Conservation (phyloP, 2,888 invertebrate genomes). For the Matsumyia berberina region DNA sequence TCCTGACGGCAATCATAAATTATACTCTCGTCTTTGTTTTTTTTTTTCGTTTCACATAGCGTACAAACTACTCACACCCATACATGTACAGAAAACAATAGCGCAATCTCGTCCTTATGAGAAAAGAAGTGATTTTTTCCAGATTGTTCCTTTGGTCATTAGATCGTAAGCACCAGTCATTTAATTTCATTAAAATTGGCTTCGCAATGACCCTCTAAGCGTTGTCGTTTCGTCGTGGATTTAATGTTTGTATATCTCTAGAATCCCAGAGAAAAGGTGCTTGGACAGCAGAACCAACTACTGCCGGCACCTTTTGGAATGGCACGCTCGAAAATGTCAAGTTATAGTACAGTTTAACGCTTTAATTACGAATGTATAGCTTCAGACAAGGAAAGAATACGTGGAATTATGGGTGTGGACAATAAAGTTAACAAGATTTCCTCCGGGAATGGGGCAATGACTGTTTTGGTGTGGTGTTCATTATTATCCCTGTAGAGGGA, state of each 20-base stretch:
- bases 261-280: constrained; percentile 24
- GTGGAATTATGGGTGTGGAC: constrained; percentile 38
- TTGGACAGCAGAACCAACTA: constrained; percentile 40
- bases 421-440: constrained; percentile 69
- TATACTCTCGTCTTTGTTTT: constrained; percentile 44
- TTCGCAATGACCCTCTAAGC: constrained; percentile 62
- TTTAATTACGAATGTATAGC: constrained; percentile 55
- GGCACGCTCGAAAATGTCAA: constrained; percentile 49
- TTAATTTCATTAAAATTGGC: constrained; percentile 77
- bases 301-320: constrained; percentile 43
- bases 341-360: constrained; percentile 61
- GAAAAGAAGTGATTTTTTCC: constrained; percentile 39
- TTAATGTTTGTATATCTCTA: constrained; percentile 58
- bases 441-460: constrained; percentile 39
- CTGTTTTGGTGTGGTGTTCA: constrained; percentile 39
- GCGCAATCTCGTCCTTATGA: constrained; percentile 59
- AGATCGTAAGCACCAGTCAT: constrained; percentile 74
- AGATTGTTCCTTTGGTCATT: constrained; percentile 68
- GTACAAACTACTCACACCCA: constrained; percentile 3
- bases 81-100: constrained; percentile 38
- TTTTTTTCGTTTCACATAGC: constrained; percentile 15
- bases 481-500: constrained; percentile 27
- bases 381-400: constrained; percentile 26
- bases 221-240: constrained; percentile 59
- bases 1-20: constrained; percentile 63